These are phyloP conservation scores for Manis pentadactyla DNA, from an alignment of 2,797 vertebrate genomes.

Conservation along the genomic window DNA sequence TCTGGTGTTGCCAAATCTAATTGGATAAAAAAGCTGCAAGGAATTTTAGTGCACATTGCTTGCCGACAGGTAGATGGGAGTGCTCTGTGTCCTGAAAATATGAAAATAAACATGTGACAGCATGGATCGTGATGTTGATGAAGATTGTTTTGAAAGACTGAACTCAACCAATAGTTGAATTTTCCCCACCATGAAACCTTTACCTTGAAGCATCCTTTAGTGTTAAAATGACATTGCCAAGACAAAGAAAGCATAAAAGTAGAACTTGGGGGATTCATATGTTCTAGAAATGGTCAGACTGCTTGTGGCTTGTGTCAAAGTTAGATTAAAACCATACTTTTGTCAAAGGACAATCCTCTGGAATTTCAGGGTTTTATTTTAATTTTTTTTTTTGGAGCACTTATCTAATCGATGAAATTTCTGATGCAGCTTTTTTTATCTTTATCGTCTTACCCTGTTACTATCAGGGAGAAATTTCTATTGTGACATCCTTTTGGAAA, in stretches of 20 bases:
- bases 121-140: background rate
- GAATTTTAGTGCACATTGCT: background rate
- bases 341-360: background rate
- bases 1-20: background rate
- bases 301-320: background rate
- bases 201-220: background rate
- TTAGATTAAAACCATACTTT: background rate
- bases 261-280: background rate
- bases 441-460: background rate
- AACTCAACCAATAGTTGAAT: background rate
- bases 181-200: background rate
- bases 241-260: background rate
- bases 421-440: background rate
- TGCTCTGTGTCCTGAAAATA: background rate
- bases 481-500: background rate
- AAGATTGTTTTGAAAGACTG: background rate
- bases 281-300: background rate
- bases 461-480: background rate
- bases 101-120: background rate
- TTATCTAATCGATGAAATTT: conserved; percentile 15
- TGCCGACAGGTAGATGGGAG: background rate
- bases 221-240: background rate
- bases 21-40: background rate
- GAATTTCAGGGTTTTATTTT: conserved; percentile 6
- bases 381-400: background rate